Conservation (phyloP, 2,113 vertebrate genomes). For the Stegostoma tigrinum region DNA sequence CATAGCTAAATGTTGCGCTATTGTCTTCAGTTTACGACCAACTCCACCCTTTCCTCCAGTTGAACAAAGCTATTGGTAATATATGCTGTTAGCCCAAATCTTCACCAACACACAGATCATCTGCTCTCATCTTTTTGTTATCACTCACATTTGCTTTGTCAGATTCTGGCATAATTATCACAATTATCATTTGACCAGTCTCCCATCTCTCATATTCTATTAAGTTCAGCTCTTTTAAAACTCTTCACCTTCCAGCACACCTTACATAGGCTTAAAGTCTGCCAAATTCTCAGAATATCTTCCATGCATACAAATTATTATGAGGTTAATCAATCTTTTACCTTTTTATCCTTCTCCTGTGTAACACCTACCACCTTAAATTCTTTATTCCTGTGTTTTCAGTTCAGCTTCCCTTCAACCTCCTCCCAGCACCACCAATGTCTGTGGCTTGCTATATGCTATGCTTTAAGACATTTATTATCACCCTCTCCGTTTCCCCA, state of each 20-base stretch:
- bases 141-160: background rate
- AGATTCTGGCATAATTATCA: background rate
- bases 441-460: background rate
- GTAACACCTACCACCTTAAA: background rate
- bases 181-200: background rate
- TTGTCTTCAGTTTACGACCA: background rate
- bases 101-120: background rate
- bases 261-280: background rate
- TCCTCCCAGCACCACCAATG: background rate
- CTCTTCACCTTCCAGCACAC: background rate
- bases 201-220: background rate
- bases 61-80: background rate
- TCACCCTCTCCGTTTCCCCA: background rate
- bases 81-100: background rate
- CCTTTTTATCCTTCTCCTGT: background rate
- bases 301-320: background rate
- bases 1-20: background rate
- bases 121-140: background rate
- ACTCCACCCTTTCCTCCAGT: background rate
- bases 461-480: background rate
- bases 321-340: background rate
- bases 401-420: background rate
- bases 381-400: background rate
- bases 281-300: background rate
- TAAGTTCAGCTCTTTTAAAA: background rate